Percentiles rank a stretch among this genome's conserved stretches.
Conservation (phyloP, 2,888 invertebrate genomes). For the Phlogophora meticulosa region DNA sequence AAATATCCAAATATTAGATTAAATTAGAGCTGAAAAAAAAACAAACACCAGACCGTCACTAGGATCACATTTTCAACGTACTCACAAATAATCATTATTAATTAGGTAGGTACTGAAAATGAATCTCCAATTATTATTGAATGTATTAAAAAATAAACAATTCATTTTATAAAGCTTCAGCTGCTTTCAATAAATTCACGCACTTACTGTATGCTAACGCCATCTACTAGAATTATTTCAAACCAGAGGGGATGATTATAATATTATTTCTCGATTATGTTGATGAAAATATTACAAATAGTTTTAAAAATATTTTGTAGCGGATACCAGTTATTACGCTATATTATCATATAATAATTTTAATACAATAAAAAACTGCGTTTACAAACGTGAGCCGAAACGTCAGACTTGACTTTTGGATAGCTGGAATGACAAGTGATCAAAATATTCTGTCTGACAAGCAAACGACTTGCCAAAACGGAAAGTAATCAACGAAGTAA, state of each 20-base stretch:
- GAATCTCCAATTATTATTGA: constrained; percentile 2
- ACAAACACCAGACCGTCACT: too few relatives aligned
- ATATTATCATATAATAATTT: too few relatives aligned
- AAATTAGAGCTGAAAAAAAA: too few relatives aligned
- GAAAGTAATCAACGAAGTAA: background rate
- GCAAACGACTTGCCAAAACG: background rate
- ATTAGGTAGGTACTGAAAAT: too few relatives aligned
- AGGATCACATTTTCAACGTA: too few relatives aligned
- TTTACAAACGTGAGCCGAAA: constrained; percentile 19
- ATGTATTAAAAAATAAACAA: too few relatives aligned
- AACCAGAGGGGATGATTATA: background rate
- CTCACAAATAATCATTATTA: too few relatives aligned
- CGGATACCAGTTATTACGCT: background rate
- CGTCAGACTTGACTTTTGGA: constrained; percentile 12
- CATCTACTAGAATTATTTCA: constrained; percentile 34
- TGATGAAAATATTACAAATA: background rate
- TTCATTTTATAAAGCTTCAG: constrained; percentile 11
- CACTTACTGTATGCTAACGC: constrained; percentile 9
- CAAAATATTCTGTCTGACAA: constrained; percentile 25
- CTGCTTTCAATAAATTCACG: constrained; percentile 22
- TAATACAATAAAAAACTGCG: background rate
- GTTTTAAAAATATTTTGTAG: background rate
- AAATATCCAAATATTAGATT: too few relatives aligned
- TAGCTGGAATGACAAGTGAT: background rate
- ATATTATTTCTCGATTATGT: accelerated